Evolutionary conservation across 2,888 invertebrate genomes (phyloP).

Genomic region (Hedychridium roseum): DNA sequence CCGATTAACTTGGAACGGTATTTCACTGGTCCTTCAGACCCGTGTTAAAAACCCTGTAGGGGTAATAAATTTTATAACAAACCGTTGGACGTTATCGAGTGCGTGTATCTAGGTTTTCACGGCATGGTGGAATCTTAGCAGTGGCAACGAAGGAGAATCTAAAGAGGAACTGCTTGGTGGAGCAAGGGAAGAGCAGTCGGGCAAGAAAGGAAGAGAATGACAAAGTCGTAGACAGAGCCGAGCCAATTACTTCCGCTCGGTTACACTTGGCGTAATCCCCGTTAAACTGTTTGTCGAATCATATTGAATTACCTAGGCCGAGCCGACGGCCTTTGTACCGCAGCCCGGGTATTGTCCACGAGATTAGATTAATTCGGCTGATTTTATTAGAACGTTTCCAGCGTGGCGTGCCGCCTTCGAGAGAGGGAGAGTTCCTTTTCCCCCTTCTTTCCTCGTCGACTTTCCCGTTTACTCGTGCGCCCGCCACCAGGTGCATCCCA

Average conservation of each 20-base stretch:
- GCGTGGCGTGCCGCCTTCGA: slow-evolving; percentile 14
- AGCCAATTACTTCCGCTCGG: neutral
- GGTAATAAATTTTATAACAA: too few species aligned
- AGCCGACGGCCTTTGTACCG: slow-evolving; percentile 44
- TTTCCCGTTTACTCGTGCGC: neutral
- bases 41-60: too few species aligned
- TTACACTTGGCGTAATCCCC: slow-evolving; percentile 21
- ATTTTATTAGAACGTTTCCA: slow-evolving; percentile 53
- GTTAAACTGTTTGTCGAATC: slow-evolving; percentile 57
- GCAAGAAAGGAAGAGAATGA: too few species aligned
- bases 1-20: too few species aligned
- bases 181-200: too few species aligned
- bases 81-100: too few species aligned
- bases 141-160: too few species aligned
- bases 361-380: slow-evolving; percentile 56
- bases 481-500: slow-evolving; percentile 35
- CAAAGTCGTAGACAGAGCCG: slow-evolving; percentile 2
- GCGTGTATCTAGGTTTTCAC: too few species aligned
- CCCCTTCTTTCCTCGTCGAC: slow-evolving; percentile 6
- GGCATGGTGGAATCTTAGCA: too few species aligned
- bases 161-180: too few species aligned
- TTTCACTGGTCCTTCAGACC: too few species aligned
- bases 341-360: slow-evolving; percentile 38
- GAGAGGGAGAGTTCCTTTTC: slow-evolving; percentile 12
- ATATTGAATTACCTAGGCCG: slow-evolving; percentile 50